These are phyloP conservation scores for Eilema sororculum DNA, from an alignment of 2,888 invertebrate genomes.

Conservation along the genomic window DNA sequence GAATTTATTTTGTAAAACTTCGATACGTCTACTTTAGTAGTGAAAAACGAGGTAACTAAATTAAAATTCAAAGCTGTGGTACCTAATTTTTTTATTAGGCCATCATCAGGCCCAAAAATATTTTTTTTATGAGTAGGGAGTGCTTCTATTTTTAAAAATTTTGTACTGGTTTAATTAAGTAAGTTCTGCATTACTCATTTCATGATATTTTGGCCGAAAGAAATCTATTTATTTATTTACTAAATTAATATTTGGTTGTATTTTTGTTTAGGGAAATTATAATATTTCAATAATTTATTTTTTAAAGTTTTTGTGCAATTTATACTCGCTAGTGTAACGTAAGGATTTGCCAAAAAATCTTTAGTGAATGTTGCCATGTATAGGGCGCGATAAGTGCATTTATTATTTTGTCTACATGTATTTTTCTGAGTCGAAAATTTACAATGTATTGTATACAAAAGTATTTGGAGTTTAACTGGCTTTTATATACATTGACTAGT, in stretches of 20 bases:
- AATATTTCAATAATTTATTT: slow-evolving; percentile 51
- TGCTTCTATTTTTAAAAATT: slow-evolving; percentile 43
- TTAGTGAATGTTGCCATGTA: slow-evolving; percentile 77
- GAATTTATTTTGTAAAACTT: slow-evolving; percentile 47
- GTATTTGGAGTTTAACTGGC: slow-evolving; percentile 72
- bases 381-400: slow-evolving; percentile 79
- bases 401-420: slow-evolving; percentile 76
- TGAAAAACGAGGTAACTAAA: slow-evolving; percentile 15
- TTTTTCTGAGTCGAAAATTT: slow-evolving; percentile 69
- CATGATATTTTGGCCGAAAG: slow-evolving; percentile 41
- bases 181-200: slow-evolving; percentile 42
- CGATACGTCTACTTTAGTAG: slow-evolving; percentile 17
- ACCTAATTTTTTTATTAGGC: slow-evolving; percentile 47
- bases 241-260: slow-evolving; percentile 62
- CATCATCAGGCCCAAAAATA: slow-evolving; percentile 54
- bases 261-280: slow-evolving; percentile 52
- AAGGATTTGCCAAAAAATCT: slow-evolving; percentile 72
- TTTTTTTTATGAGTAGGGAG: slow-evolving; percentile 45
- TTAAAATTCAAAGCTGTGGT: slow-evolving; percentile 53
- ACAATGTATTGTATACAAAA: slow-evolving; percentile 66
- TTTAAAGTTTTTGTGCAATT: slow-evolving; percentile 67
- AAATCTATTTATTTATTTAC: slow-evolving; percentile 59
- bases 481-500: slow-evolving; percentile 80
- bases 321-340: slow-evolving; percentile 61
- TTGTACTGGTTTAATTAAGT: slow-evolving; percentile 43